These are phyloP conservation scores for Chaenodraco wilsoni DNA, from an alignment of 2,797 vertebrate species.

Conservation along the genomic window DNA sequence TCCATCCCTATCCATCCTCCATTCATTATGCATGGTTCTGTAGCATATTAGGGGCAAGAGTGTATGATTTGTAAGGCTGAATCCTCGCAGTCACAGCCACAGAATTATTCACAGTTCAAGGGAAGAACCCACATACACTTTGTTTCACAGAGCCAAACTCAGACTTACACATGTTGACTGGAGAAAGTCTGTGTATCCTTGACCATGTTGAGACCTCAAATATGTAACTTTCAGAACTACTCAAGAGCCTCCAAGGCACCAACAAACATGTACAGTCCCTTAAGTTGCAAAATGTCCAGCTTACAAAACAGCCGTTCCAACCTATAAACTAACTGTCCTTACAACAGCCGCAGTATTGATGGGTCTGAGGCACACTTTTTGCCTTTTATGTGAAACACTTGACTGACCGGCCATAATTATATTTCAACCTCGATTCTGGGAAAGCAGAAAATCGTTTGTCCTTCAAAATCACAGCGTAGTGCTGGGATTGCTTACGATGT, in stretches of 20 bases:
- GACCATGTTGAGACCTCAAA: slow-evolving; percentile 17
- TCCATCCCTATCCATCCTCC: slow-evolving; percentile 35
- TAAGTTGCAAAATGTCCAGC: slow-evolving; percentile 25
- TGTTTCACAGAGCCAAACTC: slow-evolving; percentile 8
- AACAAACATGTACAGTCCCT: slow-evolving; percentile 7
- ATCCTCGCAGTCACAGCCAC: slow-evolving; percentile 13
- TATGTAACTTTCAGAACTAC: slow-evolving; percentile 16
- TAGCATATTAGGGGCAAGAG: slow-evolving; percentile 42
- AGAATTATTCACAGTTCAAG: slow-evolving; percentile 53
- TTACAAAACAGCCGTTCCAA: slow-evolving; percentile 27
- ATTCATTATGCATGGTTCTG: slow-evolving; percentile 68
- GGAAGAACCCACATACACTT: slow-evolving; percentile 39
- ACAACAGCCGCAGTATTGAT: slow-evolving; percentile 11
- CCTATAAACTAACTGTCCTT: slow-evolving; percentile 12
- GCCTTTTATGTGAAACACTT: slow-evolving; percentile 3
- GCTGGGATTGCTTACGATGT: slow-evolving; percentile 31
- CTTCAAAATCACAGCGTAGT: slow-evolving; percentile 36
- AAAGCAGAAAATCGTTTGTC: slow-evolving; percentile 16
- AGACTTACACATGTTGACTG: slow-evolving; percentile 4
- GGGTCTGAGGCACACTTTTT: not conserved
- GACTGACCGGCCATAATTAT: slow-evolving; percentile 15
- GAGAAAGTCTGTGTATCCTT: slow-evolving; percentile 31
- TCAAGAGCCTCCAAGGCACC: slow-evolving; percentile 1
- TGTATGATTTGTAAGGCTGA: slow-evolving; percentile 51
- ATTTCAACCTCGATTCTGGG: slow-evolving; percentile 26